Conservation (phyloP, 2,797 vertebrate genomes). For the Borostomias antarcticus region DNA sequence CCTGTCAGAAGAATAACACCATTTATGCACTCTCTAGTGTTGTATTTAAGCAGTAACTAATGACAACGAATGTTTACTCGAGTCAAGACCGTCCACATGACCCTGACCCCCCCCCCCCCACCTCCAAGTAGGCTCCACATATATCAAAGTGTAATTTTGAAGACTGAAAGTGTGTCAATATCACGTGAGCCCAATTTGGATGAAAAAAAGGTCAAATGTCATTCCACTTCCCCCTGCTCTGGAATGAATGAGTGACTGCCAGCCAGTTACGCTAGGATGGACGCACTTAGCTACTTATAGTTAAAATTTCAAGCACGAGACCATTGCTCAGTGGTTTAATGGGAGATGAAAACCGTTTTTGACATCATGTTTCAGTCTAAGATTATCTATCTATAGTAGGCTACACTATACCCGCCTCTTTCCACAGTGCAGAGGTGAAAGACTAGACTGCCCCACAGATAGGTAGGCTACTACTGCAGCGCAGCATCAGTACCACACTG, state of each 20-base stretch:
- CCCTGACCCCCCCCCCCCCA: not conserved
- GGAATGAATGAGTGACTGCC: not conserved
- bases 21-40: not conserved
- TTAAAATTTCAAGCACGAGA: not conserved
- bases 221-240: not conserved
- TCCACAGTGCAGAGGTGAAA: too few relatives aligned
- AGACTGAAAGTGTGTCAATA: slow-evolving; percentile 68
- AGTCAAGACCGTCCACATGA: not conserved
- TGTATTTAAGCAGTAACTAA: not conserved
- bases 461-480: too few relatives aligned
- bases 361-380: not conserved
- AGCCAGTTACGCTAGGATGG: too few relatives aligned
- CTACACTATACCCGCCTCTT: too few relatives aligned
- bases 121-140: slow-evolving; percentile 27
- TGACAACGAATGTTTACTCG: not conserved
- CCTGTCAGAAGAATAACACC: not conserved
- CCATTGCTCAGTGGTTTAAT: too few relatives aligned
- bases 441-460: too few relatives aligned
- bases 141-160: slow-evolving; percentile 74
- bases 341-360: too few relatives aligned
- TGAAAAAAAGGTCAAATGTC: not conserved
- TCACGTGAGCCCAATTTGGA: slow-evolving; percentile 52
- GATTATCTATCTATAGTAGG: too few relatives aligned
- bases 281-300: slow-evolving; percentile 2
- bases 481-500: slow-evolving; percentile 35